Evolutionary conservation across 1,140 invertebrate species (phyloP), one percentile per base, ranked within the genome.

Genomic region (Drosophila chauvacae): DNA sequence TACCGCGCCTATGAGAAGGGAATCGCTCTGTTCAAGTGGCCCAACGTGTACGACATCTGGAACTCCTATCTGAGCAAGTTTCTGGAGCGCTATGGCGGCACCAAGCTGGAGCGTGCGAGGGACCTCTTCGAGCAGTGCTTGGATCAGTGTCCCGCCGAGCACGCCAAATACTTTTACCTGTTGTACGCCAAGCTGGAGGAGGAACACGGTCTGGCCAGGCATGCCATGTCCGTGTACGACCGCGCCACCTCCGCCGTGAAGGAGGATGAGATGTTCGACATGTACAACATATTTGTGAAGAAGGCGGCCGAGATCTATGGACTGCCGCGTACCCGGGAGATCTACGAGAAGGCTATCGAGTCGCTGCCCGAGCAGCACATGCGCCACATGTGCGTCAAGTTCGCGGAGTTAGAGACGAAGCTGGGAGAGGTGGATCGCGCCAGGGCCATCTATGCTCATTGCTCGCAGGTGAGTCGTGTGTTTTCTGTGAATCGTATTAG

Each of bases 81-180:
- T 93, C 95, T 99, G 53, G 96, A 96, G 70, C 95, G 99, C 80
- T 99, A 99, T 94, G 97, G 97, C 28, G 99, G 99, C 3, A 95
- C 95, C 6, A 99, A 99, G 94, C 93, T 99, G 53, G 99, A 99
- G 94, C 94, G 99, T 93, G 97, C 98, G 0, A 94, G 99, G 86
- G 99, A 99, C 95, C 95, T 99, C 44, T 99, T 99, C 95, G 99
- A 99, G 93, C 99, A 99, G 92, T 99, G 99, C 93, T 93, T 99
- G 42, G 98, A 99, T 93, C 94, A 97, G 77, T 99, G 98, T 93
- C 98, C 99, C 18, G 93, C 96, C 10, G 97, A 99, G 93, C 99
- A 96, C 94, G 97, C 98, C 3, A 99, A 99, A 94, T 96, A 96
- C 55, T 95, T 99, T 70, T 99, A 98, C 93, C 93, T 99, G 50